Evolutionary conservation across 2,113 vertebrate species (phyloP).

Genomic region (Dinomys branickii): DNA sequence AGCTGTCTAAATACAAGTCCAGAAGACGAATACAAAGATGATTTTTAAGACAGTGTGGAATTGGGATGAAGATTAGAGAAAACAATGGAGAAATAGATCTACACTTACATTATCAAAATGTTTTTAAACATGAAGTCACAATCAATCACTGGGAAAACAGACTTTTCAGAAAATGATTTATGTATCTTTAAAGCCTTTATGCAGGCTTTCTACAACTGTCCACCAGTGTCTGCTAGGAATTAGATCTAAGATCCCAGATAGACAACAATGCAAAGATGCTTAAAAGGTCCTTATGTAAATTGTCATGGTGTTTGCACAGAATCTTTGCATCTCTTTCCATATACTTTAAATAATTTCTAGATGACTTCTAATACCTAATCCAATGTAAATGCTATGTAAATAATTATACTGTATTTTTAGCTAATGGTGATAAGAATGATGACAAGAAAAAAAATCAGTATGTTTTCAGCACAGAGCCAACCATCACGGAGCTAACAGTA

Average conservation of each 20-base stretch:
- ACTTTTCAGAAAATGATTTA: not conserved
- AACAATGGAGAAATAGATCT: not conserved
- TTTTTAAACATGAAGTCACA: not conserved
- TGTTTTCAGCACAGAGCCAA: not conserved
- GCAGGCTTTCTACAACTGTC: not conserved
- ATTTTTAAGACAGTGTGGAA: not conserved
- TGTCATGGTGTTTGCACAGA: not conserved
- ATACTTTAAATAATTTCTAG: not conserved
- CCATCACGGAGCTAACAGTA: not conserved
- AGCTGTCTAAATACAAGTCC: not conserved
- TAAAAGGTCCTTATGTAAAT: not conserved
- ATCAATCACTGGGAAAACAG: not conserved
- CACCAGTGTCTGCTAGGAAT: not conserved
- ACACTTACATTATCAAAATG: not conserved
- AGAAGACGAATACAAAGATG: not conserved
- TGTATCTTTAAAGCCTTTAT: not conserved
- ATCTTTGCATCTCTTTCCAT: not conserved
- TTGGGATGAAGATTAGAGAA: not conserved
- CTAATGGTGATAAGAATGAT: not conserved
- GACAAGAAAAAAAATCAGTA: too few relatives aligned
- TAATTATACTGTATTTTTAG: not conserved
- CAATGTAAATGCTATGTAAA: not conserved
- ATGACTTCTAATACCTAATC: not conserved
- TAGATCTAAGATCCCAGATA: not conserved
- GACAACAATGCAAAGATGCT: not conserved